Evolutionary conservation across 1,140 invertebrate genomes (phyloP).

Genomic region (Venustaconcha ellipsiformis): DNA sequence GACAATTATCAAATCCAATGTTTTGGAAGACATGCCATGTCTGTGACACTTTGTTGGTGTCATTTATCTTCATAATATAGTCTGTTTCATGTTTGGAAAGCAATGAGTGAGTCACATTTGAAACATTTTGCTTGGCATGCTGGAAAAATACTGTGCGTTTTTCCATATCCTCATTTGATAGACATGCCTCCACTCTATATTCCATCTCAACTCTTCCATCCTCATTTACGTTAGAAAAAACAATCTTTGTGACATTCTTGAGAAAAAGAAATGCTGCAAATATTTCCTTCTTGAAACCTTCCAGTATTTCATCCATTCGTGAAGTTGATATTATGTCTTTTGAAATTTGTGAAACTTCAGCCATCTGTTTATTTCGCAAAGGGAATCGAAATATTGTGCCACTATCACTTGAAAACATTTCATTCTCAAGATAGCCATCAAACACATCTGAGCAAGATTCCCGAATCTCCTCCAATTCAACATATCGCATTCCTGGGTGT

Average conservation of each 20-base stretch:
- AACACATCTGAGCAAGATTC: conserved; percentile 47
- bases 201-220: background rate
- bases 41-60: too few species aligned
- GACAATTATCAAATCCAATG: too few species aligned
- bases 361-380: conserved; percentile 45
- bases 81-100: too few species aligned
- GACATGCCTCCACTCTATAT: conserved; percentile 28
- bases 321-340: conserved; percentile 24
- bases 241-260: conserved; percentile 46
- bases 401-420: background rate
- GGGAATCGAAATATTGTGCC: conserved; percentile 58
- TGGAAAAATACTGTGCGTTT: conserved; percentile 24
- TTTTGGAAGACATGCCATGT: too few species aligned
- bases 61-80: too few species aligned
- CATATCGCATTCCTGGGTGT: conserved; percentile 50
- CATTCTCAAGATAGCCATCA: conserved; percentile 40
- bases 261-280: conserved; percentile 52
- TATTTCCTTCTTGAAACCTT: conserved; percentile 47
- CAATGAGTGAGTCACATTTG: too few species aligned
- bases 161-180: conserved; percentile 21
- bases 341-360: conserved; percentile 42
- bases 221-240: conserved; percentile 45
- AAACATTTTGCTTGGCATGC: background rate
- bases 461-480: conserved; percentile 29
- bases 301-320: conserved; percentile 36